A percentile compares a stretch with the other conserved stretches of the same genome.
Conservation (phyloP, 1,140 invertebrate genomes). For the Armadillidium nasatum region DNA sequence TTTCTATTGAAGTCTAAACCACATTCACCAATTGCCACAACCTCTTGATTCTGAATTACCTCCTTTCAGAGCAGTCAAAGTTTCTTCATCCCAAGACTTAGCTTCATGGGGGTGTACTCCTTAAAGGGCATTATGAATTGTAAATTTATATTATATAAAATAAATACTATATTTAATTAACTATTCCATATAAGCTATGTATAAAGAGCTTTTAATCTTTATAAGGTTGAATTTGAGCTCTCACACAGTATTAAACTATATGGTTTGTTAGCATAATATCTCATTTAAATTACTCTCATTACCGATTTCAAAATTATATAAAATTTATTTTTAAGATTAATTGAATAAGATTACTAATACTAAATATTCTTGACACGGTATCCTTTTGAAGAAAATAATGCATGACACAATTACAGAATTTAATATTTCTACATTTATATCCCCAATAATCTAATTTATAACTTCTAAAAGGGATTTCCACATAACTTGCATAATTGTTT, state of each 20-base stretch:
- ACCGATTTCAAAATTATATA: too few species aligned
- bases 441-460: too few species aligned
- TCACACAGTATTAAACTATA: background rate
- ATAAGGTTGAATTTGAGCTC: background rate
- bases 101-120: conserved; percentile 93
- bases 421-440: too few species aligned
- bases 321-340: too few species aligned
- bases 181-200: too few species aligned
- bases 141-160: too few species aligned
- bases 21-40: conserved; percentile 89
- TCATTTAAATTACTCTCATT: conserved; percentile 19
- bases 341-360: too few species aligned
- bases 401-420: too few species aligned
- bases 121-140: conserved; percentile 46
- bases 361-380: too few species aligned
- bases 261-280: background rate
- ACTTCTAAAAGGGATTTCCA: too few species aligned
- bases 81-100: conserved; percentile 80
- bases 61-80: conserved; percentile 50
- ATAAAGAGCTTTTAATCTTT: background rate
- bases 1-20: conserved; percentile 91
- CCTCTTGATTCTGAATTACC: conserved; percentile 74
- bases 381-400: too few species aligned
- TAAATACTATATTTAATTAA: background rate
- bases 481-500: too few species aligned